Evolutionary conservation across 2,888 invertebrate species (phyloP).

Genomic region (Adineta ricciae): DNA sequence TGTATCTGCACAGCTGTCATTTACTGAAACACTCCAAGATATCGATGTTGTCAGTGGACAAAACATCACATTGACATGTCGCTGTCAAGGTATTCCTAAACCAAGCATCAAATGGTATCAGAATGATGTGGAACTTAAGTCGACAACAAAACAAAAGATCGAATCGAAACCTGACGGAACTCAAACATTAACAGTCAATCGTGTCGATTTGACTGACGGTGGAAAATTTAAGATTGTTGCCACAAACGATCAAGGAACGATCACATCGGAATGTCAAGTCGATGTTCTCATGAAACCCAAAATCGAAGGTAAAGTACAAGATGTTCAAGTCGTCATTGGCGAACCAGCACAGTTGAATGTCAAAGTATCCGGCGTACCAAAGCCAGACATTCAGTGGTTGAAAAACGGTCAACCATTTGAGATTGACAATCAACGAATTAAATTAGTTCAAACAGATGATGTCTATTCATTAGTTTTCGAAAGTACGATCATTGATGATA

Average conservation of each 20-base stretch:
- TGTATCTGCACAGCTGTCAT: neutral
- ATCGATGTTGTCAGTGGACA: neutral
- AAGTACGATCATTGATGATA: constrained; percentile 24
- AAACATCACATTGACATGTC: constrained; percentile 40
- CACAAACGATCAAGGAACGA: constrained; percentile 25
- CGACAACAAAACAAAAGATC: constrained; percentile 32
- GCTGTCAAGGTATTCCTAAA: constrained; percentile 74
- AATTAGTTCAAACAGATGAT: neutral
- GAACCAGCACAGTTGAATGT: constrained; percentile 14
- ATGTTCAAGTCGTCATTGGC: constrained; percentile 7
- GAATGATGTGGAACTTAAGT: constrained; percentile 30
- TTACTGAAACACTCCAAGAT: neutral
- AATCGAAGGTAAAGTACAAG: constrained; percentile 21
- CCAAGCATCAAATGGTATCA: constrained; percentile 71
- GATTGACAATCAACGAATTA: constrained; percentile 15
- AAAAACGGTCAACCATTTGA: constrained; percentile 11
- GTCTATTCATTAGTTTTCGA: constrained; percentile 21
- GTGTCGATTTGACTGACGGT: constrained; percentile 26
- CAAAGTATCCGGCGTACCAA: constrained; percentile 23
- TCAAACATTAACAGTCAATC: constrained; percentile 26
- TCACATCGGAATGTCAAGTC: constrained; percentile 15
- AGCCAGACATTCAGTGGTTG: constrained; percentile 30
- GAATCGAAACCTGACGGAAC: constrained; percentile 32
- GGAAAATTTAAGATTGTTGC: constrained; percentile 24
- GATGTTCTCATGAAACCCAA: constrained; percentile 27